Conservation (phyloP, 1,140 invertebrate genomes). For the Trichonephila inaurata region DNA sequence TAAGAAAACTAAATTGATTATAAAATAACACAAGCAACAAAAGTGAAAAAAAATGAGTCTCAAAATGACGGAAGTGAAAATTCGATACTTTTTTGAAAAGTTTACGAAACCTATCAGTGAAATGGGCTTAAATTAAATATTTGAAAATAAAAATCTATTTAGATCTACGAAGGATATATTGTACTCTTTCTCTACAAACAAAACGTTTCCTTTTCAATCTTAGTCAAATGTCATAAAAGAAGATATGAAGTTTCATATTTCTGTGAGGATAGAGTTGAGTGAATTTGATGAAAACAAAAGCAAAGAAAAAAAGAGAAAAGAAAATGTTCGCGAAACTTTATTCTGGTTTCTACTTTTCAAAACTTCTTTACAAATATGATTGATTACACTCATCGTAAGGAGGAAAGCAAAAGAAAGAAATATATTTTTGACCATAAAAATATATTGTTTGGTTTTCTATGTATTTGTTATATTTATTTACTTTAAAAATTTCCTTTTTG, state of each 20-base stretch:
- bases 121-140: background rate
- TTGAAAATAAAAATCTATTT: background rate
- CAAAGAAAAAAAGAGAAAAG: background rate
- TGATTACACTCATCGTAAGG: background rate
- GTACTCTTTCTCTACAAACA: background rate
- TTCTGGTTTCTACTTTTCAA: conserved; percentile 18
- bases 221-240: conserved; percentile 31
- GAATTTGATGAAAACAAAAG: background rate
- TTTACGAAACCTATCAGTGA: background rate
- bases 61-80: too few species aligned
- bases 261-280: background rate
- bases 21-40: too few species aligned
- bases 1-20: too few species aligned
- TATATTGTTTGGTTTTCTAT: background rate
- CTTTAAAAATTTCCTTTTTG: too few species aligned
- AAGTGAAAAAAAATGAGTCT: too few species aligned
- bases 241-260: conserved; percentile 19
- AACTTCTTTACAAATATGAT: conserved; percentile 30
- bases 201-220: conserved; percentile 3
- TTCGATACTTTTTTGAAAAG: background rate
- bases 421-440: background rate
- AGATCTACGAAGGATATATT: background rate
- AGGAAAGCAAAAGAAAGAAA: background rate
- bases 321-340: background rate
- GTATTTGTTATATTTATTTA: too few species aligned